These are phyloP conservation scores for Pavo muticus DNA, from an alignment of 2,113 vertebrate species.

Conservation along the genomic window DNA sequence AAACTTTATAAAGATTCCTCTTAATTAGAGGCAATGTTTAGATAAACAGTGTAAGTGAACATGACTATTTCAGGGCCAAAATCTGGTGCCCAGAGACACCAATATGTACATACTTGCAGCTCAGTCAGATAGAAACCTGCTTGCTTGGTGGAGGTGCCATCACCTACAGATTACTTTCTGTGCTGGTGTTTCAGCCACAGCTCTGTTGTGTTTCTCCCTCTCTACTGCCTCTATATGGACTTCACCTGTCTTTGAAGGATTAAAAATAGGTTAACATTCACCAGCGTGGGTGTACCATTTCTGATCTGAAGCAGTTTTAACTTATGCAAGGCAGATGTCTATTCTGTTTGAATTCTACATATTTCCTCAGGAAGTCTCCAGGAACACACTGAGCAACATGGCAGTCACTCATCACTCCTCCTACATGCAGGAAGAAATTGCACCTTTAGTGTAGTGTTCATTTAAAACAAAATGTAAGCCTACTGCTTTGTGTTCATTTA, in stretches of 20 bases:
- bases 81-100: not conserved
- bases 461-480: not conserved
- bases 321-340: not conserved
- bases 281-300: not conserved
- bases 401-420: not conserved
- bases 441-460: not conserved
- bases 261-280: not conserved
- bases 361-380: not conserved
- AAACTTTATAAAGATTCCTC: not conserved
- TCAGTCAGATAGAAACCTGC: not conserved
- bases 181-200: not conserved
- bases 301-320: not conserved
- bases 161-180: not conserved
- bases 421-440: not conserved
- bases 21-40: not conserved
- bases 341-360: not conserved
- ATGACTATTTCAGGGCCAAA: not conserved
- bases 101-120: not conserved
- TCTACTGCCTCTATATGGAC: not conserved
- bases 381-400: not conserved
- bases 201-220: not conserved
- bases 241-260: not conserved
- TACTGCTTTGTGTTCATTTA: not conserved
- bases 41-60: not conserved
- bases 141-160: rapidly evolving